Evolutionary conservation across 2,888 invertebrate genomes (phyloP), one percentile per base, ranked within the genome.

Genomic region (Callosobruchus maculatus): DNA sequence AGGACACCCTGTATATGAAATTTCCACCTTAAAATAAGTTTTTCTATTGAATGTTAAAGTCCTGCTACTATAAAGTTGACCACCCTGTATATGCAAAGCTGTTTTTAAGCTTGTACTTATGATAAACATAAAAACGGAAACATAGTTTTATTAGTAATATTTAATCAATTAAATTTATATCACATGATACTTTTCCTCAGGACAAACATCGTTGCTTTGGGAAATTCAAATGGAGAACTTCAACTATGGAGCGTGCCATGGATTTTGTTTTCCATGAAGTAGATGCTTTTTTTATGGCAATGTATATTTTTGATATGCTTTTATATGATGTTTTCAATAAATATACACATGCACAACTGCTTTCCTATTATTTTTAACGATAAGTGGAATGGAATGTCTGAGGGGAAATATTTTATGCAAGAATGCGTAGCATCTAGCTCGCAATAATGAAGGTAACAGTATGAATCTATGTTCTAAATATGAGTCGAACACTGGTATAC

Each of bases 211-310:
- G 83, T 86, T 67, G 85, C 83, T 31, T 75, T 84, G 71, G 87
- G 85, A 22, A 83, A 81, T 71, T 77, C 80, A 3, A 81, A 83
- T 68, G 87, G 86, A n/a, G 77, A 81, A 70, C 70, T 87, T 67
- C 85, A 87, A 74, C 75, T 87, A 69, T 87, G 87, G 87, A 82
- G 78, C 70, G 81, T 87, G 71, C 86, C 86, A 21, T 87, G 87
- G 87, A 78, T 79, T 21, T 72, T 72, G 20, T 74, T 78, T 22
- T 68, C 72, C 21, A 75, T 70, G 20, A 73, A 74, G 21, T 76
- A 21, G 26, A 1, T 49, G 1, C 1, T 0, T 49, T 7, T 49
- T 49, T 49, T 49, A 3, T 13, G 13, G 5, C 1, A 49, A 13
- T 49, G 1, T 1, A 49, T 13, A 49, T 49, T 13, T 49, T 49